Evolutionary conservation across 2,113 vertebrate genomes (phyloP), one percentile per base, ranked within the genome.

Genomic region (Oreochromis spilurus): DNA sequence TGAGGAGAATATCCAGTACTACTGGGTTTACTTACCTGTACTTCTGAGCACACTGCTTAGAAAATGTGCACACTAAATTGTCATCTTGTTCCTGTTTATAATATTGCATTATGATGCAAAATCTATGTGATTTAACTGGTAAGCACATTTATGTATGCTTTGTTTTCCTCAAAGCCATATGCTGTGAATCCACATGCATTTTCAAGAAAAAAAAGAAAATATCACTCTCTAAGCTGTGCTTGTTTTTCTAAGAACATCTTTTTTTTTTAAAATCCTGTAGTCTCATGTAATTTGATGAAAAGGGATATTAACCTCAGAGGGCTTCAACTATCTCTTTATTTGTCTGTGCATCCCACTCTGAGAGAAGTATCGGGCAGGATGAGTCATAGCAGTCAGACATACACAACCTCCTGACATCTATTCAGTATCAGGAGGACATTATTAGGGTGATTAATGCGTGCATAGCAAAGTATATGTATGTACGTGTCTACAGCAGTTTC

Each of bases 361-460:
- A 81, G 57, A 84, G 75, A 67, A 67, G 55, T 55, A 88, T 84
- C 24, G 85, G 53, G 45, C 29, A 48, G 84, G 70, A 84, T 92
- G 91, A 89, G 88, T 91, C 92, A 93, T 82, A 7, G 1, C 26
- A 82, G 24, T 53, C 79, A 88, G 65, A 77, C 38, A 54, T 40
- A 85, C 67, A 82, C 83, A 91, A 85, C 55, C 82, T 54, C 86
- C 81, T 88, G 72, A 89, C 83, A 88, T 84, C 54, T 29, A 88
- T 85, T 84, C 62, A 89, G 55, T 40, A 82, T 48, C n/a, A 29
- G 62, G 48, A 79, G 19, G 52, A 84, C 77, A 87, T 86, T 77
- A 89, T 90, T 48, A 48, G 53, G 50, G 34, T 88, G 52, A 62
- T 45, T 65, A 65, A 54, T 26, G 11, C n/a, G 4, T 82, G 8